These are phyloP conservation scores for Sphaerophoria rueppellii DNA, from an alignment of 2,888 invertebrate genomes.

Conservation along the genomic window DNA sequence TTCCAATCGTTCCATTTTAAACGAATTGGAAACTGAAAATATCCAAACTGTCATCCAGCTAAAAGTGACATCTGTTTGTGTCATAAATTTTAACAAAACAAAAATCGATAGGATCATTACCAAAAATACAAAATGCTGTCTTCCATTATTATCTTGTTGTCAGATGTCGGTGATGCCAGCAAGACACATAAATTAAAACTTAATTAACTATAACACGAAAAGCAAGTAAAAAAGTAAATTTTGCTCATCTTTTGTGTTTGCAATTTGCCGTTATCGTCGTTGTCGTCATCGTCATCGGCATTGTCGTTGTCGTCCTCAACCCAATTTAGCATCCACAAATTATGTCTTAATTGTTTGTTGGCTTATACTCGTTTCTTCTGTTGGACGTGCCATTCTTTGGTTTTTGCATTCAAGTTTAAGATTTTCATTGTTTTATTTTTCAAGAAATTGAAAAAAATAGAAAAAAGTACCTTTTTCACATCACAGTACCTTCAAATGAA, in stretches of 20 bases:
- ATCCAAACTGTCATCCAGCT: too few relatives aligned
- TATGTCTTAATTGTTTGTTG: conserved; percentile 29
- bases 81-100: too few relatives aligned
- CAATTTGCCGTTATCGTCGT: too few relatives aligned
- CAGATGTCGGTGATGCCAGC: too few relatives aligned
- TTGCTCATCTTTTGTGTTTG: too few relatives aligned
- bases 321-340: conserved; percentile 37
- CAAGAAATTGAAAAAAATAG: background rate
- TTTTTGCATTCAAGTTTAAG: conserved; percentile 13
- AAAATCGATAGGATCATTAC: background rate
- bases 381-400: conserved; percentile 22
- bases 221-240: too few relatives aligned
- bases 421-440: conserved; percentile 15
- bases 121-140: background rate
- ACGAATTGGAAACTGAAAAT: too few relatives aligned
- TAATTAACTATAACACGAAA: background rate
- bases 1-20: background rate
- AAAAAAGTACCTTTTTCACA: background rate
- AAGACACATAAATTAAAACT: background rate
- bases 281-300: background rate
- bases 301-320: conserved; percentile 11
- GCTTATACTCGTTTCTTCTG: background rate
- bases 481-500: conserved; percentile 24
- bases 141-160: background rate
- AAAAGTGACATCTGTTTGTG: too few relatives aligned